phyloP scores from a whole-genome alignment of 2,797 vertebrate genomes.

The Sparus aurata region DNA sequence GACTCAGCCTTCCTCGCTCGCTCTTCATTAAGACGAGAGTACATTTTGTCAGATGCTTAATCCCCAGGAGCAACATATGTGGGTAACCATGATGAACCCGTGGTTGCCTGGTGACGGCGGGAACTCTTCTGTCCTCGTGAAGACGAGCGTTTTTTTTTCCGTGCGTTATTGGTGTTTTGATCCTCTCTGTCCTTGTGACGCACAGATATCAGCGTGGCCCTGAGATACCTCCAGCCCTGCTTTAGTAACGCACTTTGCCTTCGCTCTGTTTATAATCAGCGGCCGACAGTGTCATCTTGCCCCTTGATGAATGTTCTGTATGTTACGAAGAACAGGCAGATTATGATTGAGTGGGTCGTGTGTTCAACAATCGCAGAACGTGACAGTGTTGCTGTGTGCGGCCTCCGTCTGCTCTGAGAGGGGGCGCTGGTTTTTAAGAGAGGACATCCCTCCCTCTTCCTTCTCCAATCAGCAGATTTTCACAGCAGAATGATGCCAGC shows the following conservation, averaged over 20 bases:
- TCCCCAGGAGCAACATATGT: slow-evolving; percentile 23
- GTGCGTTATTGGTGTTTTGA: slow-evolving; percentile 39
- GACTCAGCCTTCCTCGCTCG: not conserved
- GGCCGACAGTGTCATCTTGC: not conserved
- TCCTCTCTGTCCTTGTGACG: slow-evolving; percentile 15
- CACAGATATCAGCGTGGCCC: slow-evolving; percentile 28
- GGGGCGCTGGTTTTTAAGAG: not conserved
- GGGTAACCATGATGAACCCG: slow-evolving; percentile 40
- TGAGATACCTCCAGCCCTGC: not conserved
- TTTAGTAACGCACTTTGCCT: not conserved
- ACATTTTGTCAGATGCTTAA: slow-evolving; percentile 25
- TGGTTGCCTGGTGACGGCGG: slow-evolving; percentile 59
- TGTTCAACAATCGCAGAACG: not conserved
- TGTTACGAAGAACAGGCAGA: not conserved
- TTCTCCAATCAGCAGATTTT: slow-evolving; percentile 5
- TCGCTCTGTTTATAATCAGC: slow-evolving; percentile 1
- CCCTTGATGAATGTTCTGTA: not conserved
- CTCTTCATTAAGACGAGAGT: slow-evolving; percentile 24
- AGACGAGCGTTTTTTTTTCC: slow-evolving; percentile 32
- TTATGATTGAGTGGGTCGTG: not conserved
- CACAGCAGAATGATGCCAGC: not conserved
- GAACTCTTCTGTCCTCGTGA: slow-evolving; percentile 40
- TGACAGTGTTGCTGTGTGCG: not conserved
- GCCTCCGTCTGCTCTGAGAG: not conserved
- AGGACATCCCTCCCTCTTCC: slow-evolving; percentile 9